Conservation (phyloP, 1,140 invertebrate species). For the Drosophila orena region DNA sequence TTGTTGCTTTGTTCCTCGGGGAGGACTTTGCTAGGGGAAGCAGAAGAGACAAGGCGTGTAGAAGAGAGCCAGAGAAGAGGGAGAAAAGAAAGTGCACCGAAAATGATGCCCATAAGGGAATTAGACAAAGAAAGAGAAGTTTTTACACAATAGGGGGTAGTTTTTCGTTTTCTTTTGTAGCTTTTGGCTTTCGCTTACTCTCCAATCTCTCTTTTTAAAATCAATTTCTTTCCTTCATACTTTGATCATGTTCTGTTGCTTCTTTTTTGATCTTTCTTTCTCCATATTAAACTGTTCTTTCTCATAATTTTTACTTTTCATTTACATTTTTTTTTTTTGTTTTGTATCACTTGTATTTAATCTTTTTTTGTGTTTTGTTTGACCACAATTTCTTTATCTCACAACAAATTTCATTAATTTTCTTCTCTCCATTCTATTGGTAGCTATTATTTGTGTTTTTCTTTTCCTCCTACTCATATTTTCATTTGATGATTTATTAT, state of each 20-base stretch:
- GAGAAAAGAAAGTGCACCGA: neutral
- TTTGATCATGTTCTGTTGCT: neutral
- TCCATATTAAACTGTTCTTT: too few species aligned
- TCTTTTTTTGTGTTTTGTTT: neutral
- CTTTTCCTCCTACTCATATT: neutral
- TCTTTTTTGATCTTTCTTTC: neutral
- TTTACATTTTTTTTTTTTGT: neutral
- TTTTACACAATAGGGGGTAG: neutral
- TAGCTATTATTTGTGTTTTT: conserved; percentile 13
- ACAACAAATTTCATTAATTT: neutral
- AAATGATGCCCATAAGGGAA: too few species aligned
- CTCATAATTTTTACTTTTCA: neutral
- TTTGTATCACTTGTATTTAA: too few species aligned
- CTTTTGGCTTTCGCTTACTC: neutral
- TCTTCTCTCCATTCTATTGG: neutral
- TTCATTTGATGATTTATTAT: neutral
- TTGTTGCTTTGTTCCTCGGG: conserved; percentile 23
- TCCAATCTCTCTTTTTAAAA: too few species aligned
- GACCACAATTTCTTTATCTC: neutral
- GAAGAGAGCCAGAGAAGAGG: neutral
- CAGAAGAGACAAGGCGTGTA: neutral
- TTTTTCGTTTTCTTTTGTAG: neutral
- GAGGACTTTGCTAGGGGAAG: conserved; percentile 25
- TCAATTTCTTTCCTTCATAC: neutral
- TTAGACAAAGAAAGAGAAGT: neutral